Evolutionary conservation across 1,140 invertebrate genomes (phyloP), one percentile per base, ranked within the genome.

Genomic region (Drosophila eugracilis): DNA sequence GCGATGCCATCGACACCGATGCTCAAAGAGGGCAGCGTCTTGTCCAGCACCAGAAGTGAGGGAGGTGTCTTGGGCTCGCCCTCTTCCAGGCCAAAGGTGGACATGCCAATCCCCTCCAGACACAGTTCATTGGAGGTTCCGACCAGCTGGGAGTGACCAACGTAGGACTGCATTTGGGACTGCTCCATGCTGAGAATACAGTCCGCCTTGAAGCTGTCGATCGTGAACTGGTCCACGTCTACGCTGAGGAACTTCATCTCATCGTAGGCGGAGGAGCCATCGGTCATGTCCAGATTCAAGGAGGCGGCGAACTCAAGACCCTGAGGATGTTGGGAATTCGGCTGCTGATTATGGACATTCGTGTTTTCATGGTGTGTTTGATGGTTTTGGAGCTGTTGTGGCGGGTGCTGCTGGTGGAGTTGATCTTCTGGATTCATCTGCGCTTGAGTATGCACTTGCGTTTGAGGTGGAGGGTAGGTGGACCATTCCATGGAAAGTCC

Each of bases 191-290:
- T 91, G 0, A 91, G 67, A 1, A 91, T 91, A 54, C 91, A 91
- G 53, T 91, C 91, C 32, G 88, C 83, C 62, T 91, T 91, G 50
- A 91, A 91, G 65, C 83, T 90, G 34, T 91, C 91, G 57, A 91
- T 91, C 59, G 88, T 91, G 26, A 90, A 91, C 60, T 91, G 90
- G 74, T 91, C 91, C 15, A 91, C 90, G 74, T 91, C 91, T n/a
- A 91, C 90, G 62, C 81, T 89, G 17, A 91, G 77, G 49, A 89
- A 91, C 62, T 91, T 91, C 78, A 91, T 91, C 71, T 91, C 91
- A 21, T 91, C 91, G 44, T 91, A 91, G 41, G 89, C 83, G n/a
- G 89, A 89, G 24, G 69, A 70, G 30, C 78, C 70, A 5, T 78
- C 80, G 26, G 52, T 42, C 54, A 88, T 59, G 50, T 91, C 84